Conservation (phyloP, 2,888 invertebrate genomes). For the Lithodes maja region DNA sequence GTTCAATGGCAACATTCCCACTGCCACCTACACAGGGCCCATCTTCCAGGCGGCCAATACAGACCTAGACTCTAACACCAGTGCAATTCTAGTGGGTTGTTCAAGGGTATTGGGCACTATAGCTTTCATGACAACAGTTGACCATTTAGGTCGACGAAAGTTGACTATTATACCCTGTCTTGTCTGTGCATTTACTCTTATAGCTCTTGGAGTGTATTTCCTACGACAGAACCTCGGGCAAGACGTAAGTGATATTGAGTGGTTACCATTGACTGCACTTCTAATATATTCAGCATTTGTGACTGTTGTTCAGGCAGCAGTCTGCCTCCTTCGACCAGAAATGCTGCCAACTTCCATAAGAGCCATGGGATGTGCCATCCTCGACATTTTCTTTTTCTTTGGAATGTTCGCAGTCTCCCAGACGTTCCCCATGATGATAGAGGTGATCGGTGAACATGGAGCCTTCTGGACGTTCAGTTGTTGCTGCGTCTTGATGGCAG, state of each 20-base stretch:
- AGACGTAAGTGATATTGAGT: slow-evolving; percentile 35
- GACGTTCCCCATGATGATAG: slow-evolving; percentile 49
- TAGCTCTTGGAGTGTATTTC: slow-evolving; percentile 59
- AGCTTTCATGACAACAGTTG: slow-evolving; percentile 43
- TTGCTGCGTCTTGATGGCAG: slow-evolving; percentile 47
- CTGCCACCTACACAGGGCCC: slow-evolving; percentile 58
- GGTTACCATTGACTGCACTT: slow-evolving; percentile 61
- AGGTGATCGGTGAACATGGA: slow-evolving; percentile 42
- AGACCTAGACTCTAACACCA: slow-evolving; percentile 45
- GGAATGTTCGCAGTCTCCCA: slow-evolving; percentile 49
- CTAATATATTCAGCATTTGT: slow-evolving; percentile 58
- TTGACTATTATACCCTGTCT: slow-evolving; percentile 38
- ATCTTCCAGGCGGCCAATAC: slow-evolving; percentile 56
- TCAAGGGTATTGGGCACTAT: slow-evolving; percentile 51
- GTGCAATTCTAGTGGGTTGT: slow-evolving; percentile 50
- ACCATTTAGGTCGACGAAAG: slow-evolving; percentile 47
- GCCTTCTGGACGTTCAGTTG: slow-evolving; percentile 55
- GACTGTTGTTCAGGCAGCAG: slow-evolving; percentile 13
- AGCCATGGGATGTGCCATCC: slow-evolving; percentile 40
- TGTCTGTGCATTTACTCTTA: slow-evolving; percentile 29
- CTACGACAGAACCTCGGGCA: slow-evolving; percentile 18
- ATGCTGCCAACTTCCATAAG: slow-evolving; percentile 55
- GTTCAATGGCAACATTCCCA: slow-evolving; percentile 59
- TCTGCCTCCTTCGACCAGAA: slow-evolving; percentile 57
- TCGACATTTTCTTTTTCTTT: slow-evolving; percentile 47